Evolutionary conservation across 2,113 vertebrate genomes (phyloP).

Genomic region (Anarhynchus alexandrinus): DNA sequence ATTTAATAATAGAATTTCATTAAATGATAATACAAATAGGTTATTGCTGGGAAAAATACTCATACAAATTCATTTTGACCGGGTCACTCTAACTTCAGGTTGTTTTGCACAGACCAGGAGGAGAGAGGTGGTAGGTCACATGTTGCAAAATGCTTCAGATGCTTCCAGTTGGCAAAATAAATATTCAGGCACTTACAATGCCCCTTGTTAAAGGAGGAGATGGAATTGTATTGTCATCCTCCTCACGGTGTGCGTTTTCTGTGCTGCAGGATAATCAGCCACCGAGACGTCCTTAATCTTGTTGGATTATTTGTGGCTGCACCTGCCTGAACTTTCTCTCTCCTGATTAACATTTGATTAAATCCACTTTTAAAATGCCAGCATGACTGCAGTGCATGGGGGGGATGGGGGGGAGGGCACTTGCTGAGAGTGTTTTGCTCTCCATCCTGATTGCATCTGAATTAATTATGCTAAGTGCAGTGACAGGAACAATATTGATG

Average conservation of each 20-base stretch:
- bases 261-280: slow-evolving; percentile 32
- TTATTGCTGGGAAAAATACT: not conserved
- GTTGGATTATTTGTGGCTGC: slow-evolving; percentile 41
- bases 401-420: not conserved
- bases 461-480: slow-evolving; percentile 59
- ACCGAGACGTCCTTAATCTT: slow-evolving; percentile 25
- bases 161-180: slow-evolving; percentile 52
- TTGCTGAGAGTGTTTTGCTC: slow-evolving; percentile 50
- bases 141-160: slow-evolving; percentile 14
- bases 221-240: slow-evolving; percentile 11
- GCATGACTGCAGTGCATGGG: not conserved
- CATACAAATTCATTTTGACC: slow-evolving; percentile 9
- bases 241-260: not conserved
- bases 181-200: slow-evolving; percentile 40
- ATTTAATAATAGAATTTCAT: slow-evolving; percentile 3
- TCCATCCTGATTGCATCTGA: slow-evolving; percentile 63
- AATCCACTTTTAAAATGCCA: slow-evolving; percentile 61
- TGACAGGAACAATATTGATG: slow-evolving; percentile 68
- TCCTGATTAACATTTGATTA: slow-evolving; percentile 70
- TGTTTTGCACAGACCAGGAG: slow-evolving; percentile 33
- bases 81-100: not conserved
- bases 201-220: slow-evolving; percentile 2
- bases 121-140: slow-evolving; percentile 12
- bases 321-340: slow-evolving; percentile 59
- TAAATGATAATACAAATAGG: not conserved